A percentile compares a stretch with the other conserved stretches of the same genome.
Conservation (phyloP, 2,113 vertebrate species). For the Zosterops hypoxanthus region DNA sequence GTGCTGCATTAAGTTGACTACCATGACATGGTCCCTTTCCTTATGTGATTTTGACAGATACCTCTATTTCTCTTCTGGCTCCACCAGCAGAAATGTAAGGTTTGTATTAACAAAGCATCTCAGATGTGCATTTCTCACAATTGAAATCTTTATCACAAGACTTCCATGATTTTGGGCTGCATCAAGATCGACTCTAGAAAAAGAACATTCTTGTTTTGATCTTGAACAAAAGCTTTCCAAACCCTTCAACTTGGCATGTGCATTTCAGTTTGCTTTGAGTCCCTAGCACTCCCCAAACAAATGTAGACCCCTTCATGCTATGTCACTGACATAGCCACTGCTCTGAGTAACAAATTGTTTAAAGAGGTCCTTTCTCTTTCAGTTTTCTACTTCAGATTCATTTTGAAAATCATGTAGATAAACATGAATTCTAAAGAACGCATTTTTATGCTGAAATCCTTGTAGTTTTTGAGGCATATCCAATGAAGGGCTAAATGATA, state of each 20-base stretch:
- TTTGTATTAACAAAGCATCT: background rate
- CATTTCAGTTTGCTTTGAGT: background rate
- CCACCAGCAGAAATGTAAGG: background rate
- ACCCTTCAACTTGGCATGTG: background rate
- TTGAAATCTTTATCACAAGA: background rate
- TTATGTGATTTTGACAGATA: background rate
- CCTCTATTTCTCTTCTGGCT: background rate
- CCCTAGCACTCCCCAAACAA: background rate
- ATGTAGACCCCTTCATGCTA: background rate
- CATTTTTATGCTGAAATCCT: background rate
- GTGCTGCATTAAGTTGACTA: background rate
- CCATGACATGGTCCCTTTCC: rapidly evolving
- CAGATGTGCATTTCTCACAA: background rate
- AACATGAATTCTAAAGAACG: background rate
- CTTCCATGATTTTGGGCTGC: background rate
- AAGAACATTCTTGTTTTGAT: background rate
- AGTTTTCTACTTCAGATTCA: background rate
- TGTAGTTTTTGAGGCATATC: background rate
- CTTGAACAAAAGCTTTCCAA: background rate
- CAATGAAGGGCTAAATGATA: background rate
- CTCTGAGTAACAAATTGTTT: background rate
- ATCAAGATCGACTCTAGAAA: background rate
- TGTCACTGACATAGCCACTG: background rate
- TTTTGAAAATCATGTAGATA: background rate
- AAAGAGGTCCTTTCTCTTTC: background rate